phyloP scores from a whole-genome alignment of 2,113 vertebrate species.

The Periophthalmodon schlosseri region DNA sequence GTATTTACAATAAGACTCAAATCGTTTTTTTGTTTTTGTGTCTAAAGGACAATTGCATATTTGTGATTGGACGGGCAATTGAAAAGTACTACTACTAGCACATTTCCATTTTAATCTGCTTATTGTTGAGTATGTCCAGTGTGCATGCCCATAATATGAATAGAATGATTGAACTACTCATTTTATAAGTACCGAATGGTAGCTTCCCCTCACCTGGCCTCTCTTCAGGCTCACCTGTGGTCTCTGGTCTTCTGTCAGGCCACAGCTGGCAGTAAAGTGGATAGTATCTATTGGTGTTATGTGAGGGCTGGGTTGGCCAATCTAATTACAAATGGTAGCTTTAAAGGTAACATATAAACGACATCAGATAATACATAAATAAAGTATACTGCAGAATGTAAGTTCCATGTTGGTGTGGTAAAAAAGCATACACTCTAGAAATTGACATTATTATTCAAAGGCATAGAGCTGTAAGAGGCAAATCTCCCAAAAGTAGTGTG shows the following conservation, averaged over 20 bases:
- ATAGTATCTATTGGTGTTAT: too few species aligned
- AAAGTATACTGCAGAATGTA: neutral
- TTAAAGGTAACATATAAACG: neutral
- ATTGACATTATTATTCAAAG: neutral
- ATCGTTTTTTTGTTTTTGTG: neutral
- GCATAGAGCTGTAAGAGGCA: constrained; percentile 63
- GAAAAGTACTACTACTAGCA: neutral
- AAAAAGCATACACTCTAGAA: neutral
- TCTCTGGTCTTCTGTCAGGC: too few species aligned
- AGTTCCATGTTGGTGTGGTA: neutral
- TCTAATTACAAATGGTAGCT: too few species aligned
- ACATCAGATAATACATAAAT: neutral
- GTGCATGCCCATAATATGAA: too few species aligned
- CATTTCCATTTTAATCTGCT: too few species aligned
- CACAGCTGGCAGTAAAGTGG: too few species aligned
- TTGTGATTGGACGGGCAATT: neutral
- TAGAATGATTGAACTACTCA: neutral
- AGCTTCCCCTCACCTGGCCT: too few species aligned
- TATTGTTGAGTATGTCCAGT: too few species aligned
- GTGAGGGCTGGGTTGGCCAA: too few species aligned
- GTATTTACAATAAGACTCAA: neutral
- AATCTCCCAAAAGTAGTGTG: constrained; percentile 39
- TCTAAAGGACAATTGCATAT: neutral
- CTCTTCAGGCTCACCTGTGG: too few species aligned
- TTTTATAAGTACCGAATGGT: too few species aligned